Percentiles rank a stretch among this genome's conserved stretches.
These are phyloP conservation scores for Alentia gelatinosa DNA, from an alignment of 2,888 invertebrate species.

Conservation along the genomic window DNA sequence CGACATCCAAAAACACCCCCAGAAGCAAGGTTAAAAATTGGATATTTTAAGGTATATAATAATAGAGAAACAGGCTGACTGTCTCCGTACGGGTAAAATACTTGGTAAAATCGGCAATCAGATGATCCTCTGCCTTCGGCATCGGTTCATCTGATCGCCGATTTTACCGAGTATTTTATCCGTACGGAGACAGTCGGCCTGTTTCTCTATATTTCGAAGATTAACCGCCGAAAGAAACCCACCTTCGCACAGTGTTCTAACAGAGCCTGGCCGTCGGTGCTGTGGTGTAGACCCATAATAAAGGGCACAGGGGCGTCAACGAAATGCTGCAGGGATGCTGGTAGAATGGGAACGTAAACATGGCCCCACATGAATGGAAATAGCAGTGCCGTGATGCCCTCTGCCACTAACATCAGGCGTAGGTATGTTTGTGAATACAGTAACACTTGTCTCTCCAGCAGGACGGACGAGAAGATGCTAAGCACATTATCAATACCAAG, in stretches of 20 bases:
- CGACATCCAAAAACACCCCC: no score
- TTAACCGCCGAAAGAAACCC: no score
- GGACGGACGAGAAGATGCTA: slow-evolving; percentile 95
- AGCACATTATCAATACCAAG: slow-evolving; percentile 95
- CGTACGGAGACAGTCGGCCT: no score
- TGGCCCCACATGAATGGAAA: slow-evolving; percentile 99
- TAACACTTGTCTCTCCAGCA: slow-evolving; percentile 97
- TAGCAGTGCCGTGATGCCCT: slow-evolving; percentile 92
- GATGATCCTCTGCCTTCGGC: no score
- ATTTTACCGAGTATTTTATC: no score
- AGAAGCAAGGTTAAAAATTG: no score
- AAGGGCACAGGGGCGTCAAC: slow-evolving; percentile 99
- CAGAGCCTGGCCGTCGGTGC: slow-evolving; percentile 62
- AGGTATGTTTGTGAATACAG: slow-evolving; percentile 96
- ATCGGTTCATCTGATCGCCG: no score
- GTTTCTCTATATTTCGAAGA: no score
- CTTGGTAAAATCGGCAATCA: no score
- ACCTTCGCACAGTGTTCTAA: slow-evolving; percentile 74
- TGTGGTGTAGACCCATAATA: slow-evolving; percentile 92
- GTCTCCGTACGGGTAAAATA: no score
- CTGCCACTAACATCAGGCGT: slow-evolving; percentile 97
- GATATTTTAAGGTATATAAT: no score
- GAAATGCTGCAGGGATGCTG: slow-evolving; percentile 90
- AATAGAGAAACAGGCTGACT: no score
- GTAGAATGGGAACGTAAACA: slow-evolving; percentile 98